These are phyloP conservation scores for Archilochus colubris DNA, from an alignment of 2,113 vertebrate genomes.

Conservation along the genomic window DNA sequence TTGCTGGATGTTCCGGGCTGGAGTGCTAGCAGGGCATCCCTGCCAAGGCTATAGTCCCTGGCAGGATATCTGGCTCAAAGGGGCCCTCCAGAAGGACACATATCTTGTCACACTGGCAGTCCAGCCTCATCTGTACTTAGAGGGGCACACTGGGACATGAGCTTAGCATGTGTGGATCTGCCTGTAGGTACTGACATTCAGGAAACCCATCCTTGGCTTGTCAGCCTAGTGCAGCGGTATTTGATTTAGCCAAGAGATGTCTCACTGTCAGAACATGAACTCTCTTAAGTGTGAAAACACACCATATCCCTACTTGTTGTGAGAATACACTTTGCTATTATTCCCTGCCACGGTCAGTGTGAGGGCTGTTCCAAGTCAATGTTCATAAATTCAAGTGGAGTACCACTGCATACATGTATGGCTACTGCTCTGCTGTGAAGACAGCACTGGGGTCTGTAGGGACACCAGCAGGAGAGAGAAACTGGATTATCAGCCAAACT, in stretches of 20 bases:
- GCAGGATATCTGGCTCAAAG: neutral
- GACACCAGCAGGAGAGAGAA: neutral
- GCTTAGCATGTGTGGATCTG: neutral
- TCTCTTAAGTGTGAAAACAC: neutral
- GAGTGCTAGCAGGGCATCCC: neutral
- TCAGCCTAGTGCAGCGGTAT: neutral
- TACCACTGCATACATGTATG: neutral
- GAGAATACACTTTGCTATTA: neutral
- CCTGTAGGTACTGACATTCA: neutral
- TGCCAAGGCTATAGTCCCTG: neutral
- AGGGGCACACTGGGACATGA: neutral
- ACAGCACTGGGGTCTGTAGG: neutral
- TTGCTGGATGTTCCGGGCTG: neutral
- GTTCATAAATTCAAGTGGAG: neutral
- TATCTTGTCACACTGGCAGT: accelerated
- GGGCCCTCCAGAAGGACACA: accelerated
- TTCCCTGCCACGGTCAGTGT: neutral
- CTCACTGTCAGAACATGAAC: neutral
- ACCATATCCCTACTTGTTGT: accelerated
- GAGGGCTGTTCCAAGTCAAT: neutral
- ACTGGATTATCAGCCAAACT: neutral
- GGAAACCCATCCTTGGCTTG: neutral
- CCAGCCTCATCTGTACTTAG: neutral
- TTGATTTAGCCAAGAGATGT: neutral
- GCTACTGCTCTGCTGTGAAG: neutral